phyloP scores from a whole-genome alignment of 2,797 vertebrate genomes.

The Glossophaga mutica region DNA sequence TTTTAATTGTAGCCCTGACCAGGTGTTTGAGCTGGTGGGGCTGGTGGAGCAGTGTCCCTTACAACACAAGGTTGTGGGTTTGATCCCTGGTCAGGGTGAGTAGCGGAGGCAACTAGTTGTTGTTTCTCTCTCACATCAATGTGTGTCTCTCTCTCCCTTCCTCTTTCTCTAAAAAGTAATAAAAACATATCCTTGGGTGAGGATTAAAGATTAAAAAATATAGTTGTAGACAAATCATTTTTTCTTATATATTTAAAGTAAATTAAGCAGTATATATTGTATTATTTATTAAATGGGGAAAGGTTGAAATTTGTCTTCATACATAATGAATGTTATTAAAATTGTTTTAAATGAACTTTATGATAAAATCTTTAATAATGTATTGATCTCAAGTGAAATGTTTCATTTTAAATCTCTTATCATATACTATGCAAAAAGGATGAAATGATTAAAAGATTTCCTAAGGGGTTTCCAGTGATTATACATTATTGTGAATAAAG shows the following conservation, averaged over 20 bases:
- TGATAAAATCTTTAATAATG: slow-evolving; percentile 68
- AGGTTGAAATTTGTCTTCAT: slow-evolving; percentile 54
- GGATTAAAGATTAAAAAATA: neutral
- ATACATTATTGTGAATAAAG: neutral
- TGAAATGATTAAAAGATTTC: slow-evolving; percentile 55
- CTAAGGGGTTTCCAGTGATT: slow-evolving; percentile 15
- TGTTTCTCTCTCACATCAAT: neutral
- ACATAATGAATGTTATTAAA: slow-evolving; percentile 62
- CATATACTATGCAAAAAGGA: slow-evolving; percentile 28
- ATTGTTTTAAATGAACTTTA: slow-evolving; percentile 58
- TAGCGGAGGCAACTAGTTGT: neutral
- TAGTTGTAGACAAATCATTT: slow-evolving; percentile 20
- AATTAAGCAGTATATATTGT: neutral
- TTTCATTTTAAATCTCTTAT: slow-evolving; percentile 57
- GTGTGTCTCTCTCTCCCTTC: neutral
- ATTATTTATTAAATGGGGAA: slow-evolving; percentile 44
- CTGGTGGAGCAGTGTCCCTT: neutral
- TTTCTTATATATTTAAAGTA: slow-evolving; percentile 36
- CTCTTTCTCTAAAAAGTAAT: neutral
- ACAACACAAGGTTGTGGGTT: neutral
- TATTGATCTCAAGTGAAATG: slow-evolving; percentile 63
- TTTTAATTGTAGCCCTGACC: neutral
- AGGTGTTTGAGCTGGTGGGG: neutral
- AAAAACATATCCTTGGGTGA: neutral
- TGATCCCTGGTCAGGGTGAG: neutral